Evolutionary conservation across 2,888 invertebrate species (phyloP), one percentile per base, ranked within the genome.

Genomic region (Erebia ligea): DNA sequence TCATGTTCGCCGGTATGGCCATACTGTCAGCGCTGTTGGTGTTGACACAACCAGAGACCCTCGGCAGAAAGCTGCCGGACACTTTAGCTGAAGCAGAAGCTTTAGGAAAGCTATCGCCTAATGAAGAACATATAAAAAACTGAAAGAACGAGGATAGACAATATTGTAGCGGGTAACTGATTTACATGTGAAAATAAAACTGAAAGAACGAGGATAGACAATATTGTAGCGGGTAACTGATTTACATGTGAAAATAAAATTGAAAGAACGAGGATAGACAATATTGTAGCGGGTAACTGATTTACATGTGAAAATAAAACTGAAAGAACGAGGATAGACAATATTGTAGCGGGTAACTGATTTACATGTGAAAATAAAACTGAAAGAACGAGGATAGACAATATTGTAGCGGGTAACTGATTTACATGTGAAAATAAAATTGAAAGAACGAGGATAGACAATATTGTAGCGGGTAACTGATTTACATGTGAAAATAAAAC

Each of bases 41-140:
- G 8, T 87, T 95, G 56, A 90, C 94, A 45, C 95, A 95, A 79
- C 95, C 95, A 0, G 95, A 95, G 86, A 95, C 95, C 0, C 90
- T 94, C 13, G 94, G 95, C 72, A 85, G 91, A 15, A 92, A 90
- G 73, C 83, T 95, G 81, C 95, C 95, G 0, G 94, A 95, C 74
- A 95, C 95, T 13, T 86, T 95, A 42, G 91, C 90, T 15, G 95
- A 95, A 68, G 95, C 95, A 0, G 92, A 94, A 68, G 84, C 84
- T 0, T 73, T 91, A 1, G 90, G 90, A 5, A 71, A 21, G 52
- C 66, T 63, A 17, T 73, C 67, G 3, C 9, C 19, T 1, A 48
- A 40, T 2, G 17, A 62, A 15, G 42, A 45, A 21, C 0, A 21
- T 62, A 21, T 15, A 8, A 15, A 48, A 48, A 15, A 15, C 6